Conservation (phyloP, 2,113 vertebrate genomes). For the Cephalophus harveyi region DNA sequence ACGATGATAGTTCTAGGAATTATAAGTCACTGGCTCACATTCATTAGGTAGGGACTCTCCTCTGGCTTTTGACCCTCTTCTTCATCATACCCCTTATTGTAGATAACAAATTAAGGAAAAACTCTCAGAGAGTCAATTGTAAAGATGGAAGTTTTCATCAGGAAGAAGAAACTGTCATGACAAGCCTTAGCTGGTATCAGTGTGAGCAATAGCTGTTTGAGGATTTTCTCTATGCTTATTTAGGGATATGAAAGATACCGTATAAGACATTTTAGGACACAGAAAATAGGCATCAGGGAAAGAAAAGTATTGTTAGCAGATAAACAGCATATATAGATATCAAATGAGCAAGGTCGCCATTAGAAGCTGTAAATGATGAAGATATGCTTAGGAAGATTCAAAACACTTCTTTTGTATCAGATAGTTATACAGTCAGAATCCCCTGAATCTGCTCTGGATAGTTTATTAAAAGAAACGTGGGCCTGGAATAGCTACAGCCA, state of each 20-base stretch:
- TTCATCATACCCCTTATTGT: neutral
- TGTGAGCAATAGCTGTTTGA: neutral
- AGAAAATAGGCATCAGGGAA: neutral
- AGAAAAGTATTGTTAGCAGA: neutral
- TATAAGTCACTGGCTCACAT: neutral
- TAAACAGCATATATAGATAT: neutral
- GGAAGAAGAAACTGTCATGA: neutral
- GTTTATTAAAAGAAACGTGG: neutral
- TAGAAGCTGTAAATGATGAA: neutral
- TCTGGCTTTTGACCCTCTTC: neutral
- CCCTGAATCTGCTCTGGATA: neutral
- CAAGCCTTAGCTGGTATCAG: neutral
- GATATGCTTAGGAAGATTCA: too few relatives aligned
- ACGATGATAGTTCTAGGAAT: neutral
- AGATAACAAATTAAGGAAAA: neutral
- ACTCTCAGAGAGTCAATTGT: neutral
- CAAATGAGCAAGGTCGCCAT: neutral
- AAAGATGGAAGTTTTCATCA: neutral
- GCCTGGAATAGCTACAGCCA: neutral
- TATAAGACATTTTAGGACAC: neutral
- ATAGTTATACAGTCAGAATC: neutral
- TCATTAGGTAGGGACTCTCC: fast-evolving
- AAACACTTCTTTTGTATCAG: neutral
- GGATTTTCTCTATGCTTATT: neutral
- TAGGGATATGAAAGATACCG: neutral